phyloP scores from a whole-genome alignment of 2,797 vertebrate species.

The Huso huso region DNA sequence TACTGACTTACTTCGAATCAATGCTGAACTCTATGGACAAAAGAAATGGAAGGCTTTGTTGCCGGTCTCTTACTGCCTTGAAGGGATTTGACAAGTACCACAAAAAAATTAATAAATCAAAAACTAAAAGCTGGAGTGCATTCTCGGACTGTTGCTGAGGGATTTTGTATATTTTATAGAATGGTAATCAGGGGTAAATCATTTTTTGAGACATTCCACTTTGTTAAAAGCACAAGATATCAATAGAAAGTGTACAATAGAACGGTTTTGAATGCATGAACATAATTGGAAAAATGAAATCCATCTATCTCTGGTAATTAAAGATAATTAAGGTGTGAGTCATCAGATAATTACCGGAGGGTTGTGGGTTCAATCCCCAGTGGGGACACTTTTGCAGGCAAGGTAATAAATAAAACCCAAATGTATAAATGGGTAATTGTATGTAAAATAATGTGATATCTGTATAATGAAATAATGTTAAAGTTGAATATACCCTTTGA shows the following conservation, averaged over 20 bases:
- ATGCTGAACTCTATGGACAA: background rate
- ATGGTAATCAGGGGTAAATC: slow-evolving; percentile 22
- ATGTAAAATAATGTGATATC: too few species aligned
- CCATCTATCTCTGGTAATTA: slow-evolving; percentile 19
- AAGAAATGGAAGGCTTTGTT: background rate
- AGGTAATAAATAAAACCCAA: too few species aligned
- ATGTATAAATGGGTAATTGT: too few species aligned
- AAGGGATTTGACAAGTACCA: slow-evolving; percentile 3
- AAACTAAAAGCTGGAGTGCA: slow-evolving; percentile 15
- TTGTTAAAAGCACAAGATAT: slow-evolving; percentile 26
- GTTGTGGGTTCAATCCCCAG: too few species aligned
- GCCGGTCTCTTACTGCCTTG: background rate
- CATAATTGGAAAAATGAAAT: slow-evolving; percentile 20
- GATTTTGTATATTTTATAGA: slow-evolving; percentile 29
- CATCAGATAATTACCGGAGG: too few species aligned
- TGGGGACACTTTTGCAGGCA: too few species aligned
- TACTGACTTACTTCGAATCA: too few species aligned
- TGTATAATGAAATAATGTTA: too few species aligned
- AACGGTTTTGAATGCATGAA: slow-evolving; percentile 12
- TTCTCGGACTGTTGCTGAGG: slow-evolving; percentile 31
- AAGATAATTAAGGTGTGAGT: background rate
- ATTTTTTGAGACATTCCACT: slow-evolving; percentile 23
- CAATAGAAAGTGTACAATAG: slow-evolving; percentile 20
- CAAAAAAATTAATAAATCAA: background rate
- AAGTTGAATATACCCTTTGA: too few species aligned